Conservation (phyloP, 2,888 invertebrate genomes). For the Temnothorax ravouxi region DNA sequence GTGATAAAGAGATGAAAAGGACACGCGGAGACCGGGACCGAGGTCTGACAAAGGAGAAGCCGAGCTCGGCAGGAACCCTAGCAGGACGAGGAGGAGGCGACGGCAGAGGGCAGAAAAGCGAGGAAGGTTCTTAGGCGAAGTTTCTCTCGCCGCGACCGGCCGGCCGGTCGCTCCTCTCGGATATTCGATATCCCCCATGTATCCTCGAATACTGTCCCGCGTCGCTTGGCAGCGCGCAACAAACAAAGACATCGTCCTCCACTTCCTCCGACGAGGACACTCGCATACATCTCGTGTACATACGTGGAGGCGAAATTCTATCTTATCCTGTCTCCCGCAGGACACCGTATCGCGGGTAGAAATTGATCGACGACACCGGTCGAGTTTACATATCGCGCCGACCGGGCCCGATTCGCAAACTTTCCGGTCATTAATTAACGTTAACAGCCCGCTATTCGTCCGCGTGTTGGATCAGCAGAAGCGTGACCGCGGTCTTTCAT, state of each 20-base stretch:
- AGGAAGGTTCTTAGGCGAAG: constrained; percentile 67
- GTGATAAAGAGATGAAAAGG: constrained; percentile 70
- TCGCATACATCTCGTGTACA: constrained; percentile 48
- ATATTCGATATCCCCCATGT: constrained; percentile 81
- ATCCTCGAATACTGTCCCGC: constrained; percentile 61
- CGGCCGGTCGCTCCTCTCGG: constrained; percentile 69
- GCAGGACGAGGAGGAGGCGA: constrained; percentile 31
- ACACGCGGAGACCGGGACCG: constrained; percentile 70
- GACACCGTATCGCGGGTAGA: constrained; percentile 19
- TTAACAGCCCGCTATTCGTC: constrained; percentile 17
- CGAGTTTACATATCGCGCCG: not conserved
- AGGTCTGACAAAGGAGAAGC: constrained; percentile 76
- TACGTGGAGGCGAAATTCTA: constrained; percentile 69
- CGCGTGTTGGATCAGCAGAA: not conserved
- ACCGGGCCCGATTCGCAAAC: constrained; percentile 13
- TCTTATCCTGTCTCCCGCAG: constrained; percentile 63
- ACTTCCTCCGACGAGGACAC: constrained; percentile 80
- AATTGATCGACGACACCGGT: constrained; percentile 16
- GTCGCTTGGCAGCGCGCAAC: constrained; percentile 69
- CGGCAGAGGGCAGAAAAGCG: constrained; percentile 53
- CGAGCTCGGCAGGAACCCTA: constrained; percentile 12
- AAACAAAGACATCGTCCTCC: constrained; percentile 82
- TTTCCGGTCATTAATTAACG: constrained; percentile 34
- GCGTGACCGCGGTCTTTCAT: constrained; percentile 8
- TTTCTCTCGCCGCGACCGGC: constrained; percentile 67